Evolutionary conservation across 2,113 vertebrate species (phyloP), one percentile per base, ranked within the genome.

Genomic region (Microtus oregoni): DNA sequence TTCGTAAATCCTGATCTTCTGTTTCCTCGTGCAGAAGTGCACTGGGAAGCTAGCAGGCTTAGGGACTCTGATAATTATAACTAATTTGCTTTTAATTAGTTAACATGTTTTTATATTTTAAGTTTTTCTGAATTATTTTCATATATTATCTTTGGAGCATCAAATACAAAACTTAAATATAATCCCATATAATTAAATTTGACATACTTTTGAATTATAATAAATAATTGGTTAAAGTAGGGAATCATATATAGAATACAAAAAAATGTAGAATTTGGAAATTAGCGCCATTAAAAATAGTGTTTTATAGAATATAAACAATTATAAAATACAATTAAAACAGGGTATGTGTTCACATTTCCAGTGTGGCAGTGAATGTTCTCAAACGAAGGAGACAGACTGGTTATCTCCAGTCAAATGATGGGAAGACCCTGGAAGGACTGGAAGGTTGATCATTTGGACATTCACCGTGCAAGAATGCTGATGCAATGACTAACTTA

Each of bases 281-380:
- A 85, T 88, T 82, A 28, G 12, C 13, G 61, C 22, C 28, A 47
- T 91, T 61, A 82, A n/a, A 91, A 89, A n/a, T 26, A 44, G 3
- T 72, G 30, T 90, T 9, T 92, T 76, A 63, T 13, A n/a, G 24
- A 94, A 90, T 78, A 87, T 67, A 55, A 94, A 44, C 38, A 97
- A 68, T 41, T 78, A 52, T 20, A 72, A 72, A 38, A 72, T n/a
- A n/a, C n/a, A 97, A 68, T 55, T 90, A 38, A 78, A 79, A 67
- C 7, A 38, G 75, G 14, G 22, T 68, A 67, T 28, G 4, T 52
- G 44, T 52, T 10, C 55, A 32, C 38, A 86, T 26, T 96, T 89
- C 17, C 7, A 14, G 52, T 32, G 22, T 26, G 22, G 28, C 26
- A 91, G 38, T 77, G 7, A 65, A 44, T 70, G 4, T 30, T 95